Percentiles rank a stretch among this genome's conserved stretches.
Evolutionary conservation across 2,797 vertebrate genomes (phyloP).

Genomic region (Poeciliopsis presidionis): DNA sequence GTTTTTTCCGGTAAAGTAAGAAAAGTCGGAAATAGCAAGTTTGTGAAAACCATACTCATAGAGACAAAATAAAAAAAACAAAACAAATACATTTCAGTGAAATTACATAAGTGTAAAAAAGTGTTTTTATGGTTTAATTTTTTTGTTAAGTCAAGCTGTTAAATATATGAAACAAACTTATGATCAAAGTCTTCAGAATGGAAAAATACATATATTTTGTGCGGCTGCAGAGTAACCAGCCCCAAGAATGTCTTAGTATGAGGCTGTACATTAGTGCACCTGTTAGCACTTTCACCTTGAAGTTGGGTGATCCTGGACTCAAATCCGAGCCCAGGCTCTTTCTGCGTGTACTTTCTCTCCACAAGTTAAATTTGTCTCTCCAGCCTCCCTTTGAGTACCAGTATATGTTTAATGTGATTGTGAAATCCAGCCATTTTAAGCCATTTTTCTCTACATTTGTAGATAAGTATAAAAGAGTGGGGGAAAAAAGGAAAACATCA

Average conservation of each 20-base stretch:
- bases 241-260: no score
- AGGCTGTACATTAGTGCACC: no score
- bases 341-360: no score
- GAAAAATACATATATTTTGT: no score
- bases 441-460: background rate
- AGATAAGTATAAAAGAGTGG: constrained; percentile 54
- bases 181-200: no score
- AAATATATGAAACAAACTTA: no score
- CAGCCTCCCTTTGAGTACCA: background rate
- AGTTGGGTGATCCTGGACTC: no score
- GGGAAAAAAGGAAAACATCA: constrained; percentile 25
- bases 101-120: no score
- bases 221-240: no score
- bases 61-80: background rate
- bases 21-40: background rate
- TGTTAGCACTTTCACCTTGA: no score
- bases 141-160: no score
- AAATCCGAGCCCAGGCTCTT: no score
- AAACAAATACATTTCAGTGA: background rate
- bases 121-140: background rate
- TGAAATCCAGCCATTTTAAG: background rate
- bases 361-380: background rate
- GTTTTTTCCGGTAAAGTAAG: background rate
- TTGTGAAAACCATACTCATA: background rate
- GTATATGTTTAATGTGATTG: background rate